Evolutionary conservation across 2,888 invertebrate genomes (phyloP).

Genomic region (Lepetodrilus schrolli): DNA sequence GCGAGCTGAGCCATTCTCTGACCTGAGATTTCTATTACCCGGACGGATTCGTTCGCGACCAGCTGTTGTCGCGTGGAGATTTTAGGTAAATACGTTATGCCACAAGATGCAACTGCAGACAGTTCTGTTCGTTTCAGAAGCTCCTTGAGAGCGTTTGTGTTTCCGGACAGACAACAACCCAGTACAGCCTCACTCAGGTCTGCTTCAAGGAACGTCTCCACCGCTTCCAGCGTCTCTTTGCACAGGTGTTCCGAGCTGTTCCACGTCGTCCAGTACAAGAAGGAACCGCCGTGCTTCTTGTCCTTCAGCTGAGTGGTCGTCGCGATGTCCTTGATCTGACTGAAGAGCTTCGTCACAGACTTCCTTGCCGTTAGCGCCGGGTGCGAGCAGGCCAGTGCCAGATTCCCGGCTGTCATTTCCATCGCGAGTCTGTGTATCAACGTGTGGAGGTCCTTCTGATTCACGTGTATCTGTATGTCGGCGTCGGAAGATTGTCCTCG

Average conservation of each 20-base stretch:
- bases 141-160: neutral
- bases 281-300: slow-evolving; percentile 1
- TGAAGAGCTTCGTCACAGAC: neutral
- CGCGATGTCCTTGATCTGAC: neutral
- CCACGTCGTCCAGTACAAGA: slow-evolving; percentile 10
- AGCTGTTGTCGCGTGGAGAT: slow-evolving; percentile 1
- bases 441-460: neutral
- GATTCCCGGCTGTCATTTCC: slow-evolving; percentile 4
- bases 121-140: neutral
- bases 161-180: slow-evolving; percentile 5
- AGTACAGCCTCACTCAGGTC: slow-evolving; percentile 1
- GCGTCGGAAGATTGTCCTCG: neutral
- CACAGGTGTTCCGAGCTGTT: neutral
- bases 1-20: neutral
- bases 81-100: slow-evolving; percentile 5
- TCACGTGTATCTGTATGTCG: slow-evolving; percentile 5
- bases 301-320: neutral
- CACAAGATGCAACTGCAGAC: neutral
- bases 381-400: neutral
- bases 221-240: neutral
- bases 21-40: slow-evolving; percentile 4
- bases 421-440: slow-evolving; percentile 6
- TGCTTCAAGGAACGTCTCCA: neutral
- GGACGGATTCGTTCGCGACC: slow-evolving; percentile 2
- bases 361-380: neutral